Conservation (phyloP, 2,113 vertebrate genomes). For the Cyanoramphus novaezelandiae region DNA sequence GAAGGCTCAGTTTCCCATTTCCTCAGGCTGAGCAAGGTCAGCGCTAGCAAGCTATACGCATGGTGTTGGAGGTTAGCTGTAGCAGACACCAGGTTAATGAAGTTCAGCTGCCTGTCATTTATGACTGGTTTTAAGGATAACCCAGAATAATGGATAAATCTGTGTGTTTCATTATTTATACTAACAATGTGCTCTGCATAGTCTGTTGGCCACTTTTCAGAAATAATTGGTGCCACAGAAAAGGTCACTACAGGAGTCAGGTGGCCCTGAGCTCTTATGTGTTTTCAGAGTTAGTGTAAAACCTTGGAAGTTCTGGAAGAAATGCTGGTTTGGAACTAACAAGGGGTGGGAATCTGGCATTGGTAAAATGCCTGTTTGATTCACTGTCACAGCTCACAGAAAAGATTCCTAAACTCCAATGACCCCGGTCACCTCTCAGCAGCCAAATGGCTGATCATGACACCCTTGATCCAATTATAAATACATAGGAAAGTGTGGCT, state of each 20-base stretch:
- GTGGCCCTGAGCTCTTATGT: not conserved
- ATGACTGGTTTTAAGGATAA: not conserved
- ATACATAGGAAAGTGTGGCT: not conserved
- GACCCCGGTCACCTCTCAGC: not conserved
- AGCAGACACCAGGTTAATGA: not conserved
- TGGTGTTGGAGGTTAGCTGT: not conserved
- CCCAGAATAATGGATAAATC: not conserved
- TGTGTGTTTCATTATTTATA: not conserved
- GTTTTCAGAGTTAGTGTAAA: not conserved
- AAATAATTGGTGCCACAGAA: not conserved
- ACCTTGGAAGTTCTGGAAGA: not conserved
- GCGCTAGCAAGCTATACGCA: not conserved
- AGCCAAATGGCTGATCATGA: not conserved
- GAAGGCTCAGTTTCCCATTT: not conserved
- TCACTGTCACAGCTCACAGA: not conserved
- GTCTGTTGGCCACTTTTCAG: not conserved
- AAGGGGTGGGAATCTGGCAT: not conserved
- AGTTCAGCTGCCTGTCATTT: not conserved
- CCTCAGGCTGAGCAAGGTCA: not conserved
- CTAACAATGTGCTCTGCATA: not conserved
- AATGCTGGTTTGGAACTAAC: not conserved
- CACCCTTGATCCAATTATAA: not conserved
- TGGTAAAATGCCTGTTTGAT: not conserved
- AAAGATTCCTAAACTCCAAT: not conserved
- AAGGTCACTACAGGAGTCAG: not conserved